phyloP scores from a whole-genome alignment of 1,140 invertebrate species.

The Drosophila asahinai region DNA sequence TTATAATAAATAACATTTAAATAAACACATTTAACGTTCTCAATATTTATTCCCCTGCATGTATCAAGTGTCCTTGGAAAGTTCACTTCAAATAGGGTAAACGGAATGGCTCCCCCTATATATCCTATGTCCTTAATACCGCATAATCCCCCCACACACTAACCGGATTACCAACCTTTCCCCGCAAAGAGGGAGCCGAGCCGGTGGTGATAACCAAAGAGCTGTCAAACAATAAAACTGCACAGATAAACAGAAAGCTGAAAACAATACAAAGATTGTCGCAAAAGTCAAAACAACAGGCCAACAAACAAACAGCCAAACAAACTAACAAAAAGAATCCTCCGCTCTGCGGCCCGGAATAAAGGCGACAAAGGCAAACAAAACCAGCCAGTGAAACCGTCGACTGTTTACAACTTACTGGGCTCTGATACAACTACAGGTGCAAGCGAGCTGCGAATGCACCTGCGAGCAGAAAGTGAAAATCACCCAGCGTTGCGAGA shows the following conservation, averaged over 20 bases:
- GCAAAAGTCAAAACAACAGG: constrained; percentile 46
- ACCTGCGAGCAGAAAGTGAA: constrained; percentile 11
- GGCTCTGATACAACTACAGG: not conserved
- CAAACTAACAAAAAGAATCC: constrained; percentile 26
- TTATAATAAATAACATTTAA: too few relatives aligned
- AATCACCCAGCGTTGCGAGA: constrained; percentile 12
- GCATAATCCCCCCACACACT: constrained; percentile 51
- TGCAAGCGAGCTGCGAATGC: constrained; percentile 2
- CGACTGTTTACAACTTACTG: constrained; percentile 31
- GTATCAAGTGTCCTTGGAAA: constrained; percentile 3
- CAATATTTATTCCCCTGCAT: too few relatives aligned
- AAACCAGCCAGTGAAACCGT: constrained; percentile 18
- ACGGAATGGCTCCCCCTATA: constrained; percentile 9
- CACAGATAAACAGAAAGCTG: constrained; percentile 34
- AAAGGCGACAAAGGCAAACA: constrained; percentile 18
- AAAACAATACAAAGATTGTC: constrained; percentile 48
- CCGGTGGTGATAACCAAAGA: constrained; percentile 25
- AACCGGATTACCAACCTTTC: constrained; percentile 53
- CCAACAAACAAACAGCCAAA: constrained; percentile 31
- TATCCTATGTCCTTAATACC: constrained; percentile 31
- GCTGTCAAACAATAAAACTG: constrained; percentile 57
- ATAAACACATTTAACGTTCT: too few relatives aligned
- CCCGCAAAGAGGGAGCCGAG: constrained; percentile 13
- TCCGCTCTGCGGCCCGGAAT: constrained; percentile 8
- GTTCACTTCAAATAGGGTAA: constrained; percentile 2